A percentile compares a stretch with the other conserved stretches of the same genome.
Evolutionary conservation across 2,113 vertebrate genomes (phyloP).

Genomic region (Etheostoma cragini): DNA sequence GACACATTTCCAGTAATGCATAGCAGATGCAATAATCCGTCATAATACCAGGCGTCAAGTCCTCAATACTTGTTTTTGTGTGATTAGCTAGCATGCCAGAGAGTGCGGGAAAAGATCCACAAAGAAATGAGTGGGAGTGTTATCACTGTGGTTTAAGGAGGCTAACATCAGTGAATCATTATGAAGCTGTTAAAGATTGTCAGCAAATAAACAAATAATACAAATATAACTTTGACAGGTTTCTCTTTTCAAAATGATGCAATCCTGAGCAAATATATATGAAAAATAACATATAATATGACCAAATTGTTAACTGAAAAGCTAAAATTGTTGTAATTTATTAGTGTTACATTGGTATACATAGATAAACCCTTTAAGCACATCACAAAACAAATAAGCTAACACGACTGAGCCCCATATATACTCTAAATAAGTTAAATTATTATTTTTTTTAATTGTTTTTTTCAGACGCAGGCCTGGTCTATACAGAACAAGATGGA

Average conservation of each 20-base stretch:
- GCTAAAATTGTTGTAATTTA: background rate
- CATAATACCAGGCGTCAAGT: constrained; percentile 57
- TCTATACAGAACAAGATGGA: background rate
- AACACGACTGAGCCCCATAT: background rate
- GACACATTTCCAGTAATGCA: constrained; percentile 57
- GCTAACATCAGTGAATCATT: constrained; percentile 32
- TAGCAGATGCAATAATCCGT: constrained; percentile 62
- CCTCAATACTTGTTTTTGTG: constrained; percentile 54
- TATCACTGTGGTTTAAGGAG: constrained; percentile 28
- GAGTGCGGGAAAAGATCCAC: constrained; percentile 17
- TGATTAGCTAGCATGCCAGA: constrained; percentile 45
- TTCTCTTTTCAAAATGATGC: background rate
- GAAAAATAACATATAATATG: background rate
- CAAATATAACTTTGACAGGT: background rate
- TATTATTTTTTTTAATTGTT: too few relatives aligned
- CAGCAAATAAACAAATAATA: constrained; percentile 32
- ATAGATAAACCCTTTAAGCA: background rate
- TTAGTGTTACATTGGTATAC: background rate
- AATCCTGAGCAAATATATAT: background rate
- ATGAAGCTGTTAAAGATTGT: constrained; percentile 11
- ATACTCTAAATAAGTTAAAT: background rate
- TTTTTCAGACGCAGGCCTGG: background rate
- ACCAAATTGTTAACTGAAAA: background rate
- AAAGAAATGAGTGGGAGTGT: constrained; percentile 28
- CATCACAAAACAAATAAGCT: background rate